Conservation (phyloP, 2,113 vertebrate genomes). For the Vicugna pacos region DNA sequence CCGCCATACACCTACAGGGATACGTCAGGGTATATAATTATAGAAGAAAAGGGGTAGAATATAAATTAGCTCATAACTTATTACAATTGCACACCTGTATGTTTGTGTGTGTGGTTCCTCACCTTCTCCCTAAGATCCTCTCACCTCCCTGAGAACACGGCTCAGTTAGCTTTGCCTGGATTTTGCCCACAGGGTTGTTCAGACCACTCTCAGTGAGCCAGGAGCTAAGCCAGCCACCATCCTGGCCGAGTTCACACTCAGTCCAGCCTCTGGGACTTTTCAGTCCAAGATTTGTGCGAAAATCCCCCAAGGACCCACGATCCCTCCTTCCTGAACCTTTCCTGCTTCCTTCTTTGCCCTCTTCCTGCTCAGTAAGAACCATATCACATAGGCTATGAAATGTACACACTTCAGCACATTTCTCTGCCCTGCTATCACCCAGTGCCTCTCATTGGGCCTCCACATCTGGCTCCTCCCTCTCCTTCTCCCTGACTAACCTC, state of each 20-base stretch:
- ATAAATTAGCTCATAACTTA: neutral
- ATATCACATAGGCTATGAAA: neutral
- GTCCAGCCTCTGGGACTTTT: neutral
- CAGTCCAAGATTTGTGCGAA: neutral
- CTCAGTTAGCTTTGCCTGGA: neutral
- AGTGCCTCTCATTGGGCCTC: neutral
- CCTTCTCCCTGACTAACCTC: neutral
- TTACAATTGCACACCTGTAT: neutral
- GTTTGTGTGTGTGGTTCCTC: neutral
- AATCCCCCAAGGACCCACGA: rapidly evolving
- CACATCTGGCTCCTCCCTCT: neutral
- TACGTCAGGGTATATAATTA: neutral
- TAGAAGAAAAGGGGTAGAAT: neutral
- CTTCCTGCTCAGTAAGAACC: neutral
- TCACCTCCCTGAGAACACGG: neutral
- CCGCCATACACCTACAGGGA: neutral
- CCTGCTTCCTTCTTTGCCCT: neutral
- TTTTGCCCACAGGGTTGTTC: neutral
- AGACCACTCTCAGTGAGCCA: neutral
- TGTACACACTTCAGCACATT: neutral
- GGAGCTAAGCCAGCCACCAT: neutral
- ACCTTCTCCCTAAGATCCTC: neutral
- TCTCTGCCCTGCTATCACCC: neutral
- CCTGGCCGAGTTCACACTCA: neutral
- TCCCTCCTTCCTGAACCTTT: neutral